Percentiles rank a stretch among this genome's conserved stretches.
phyloP scores from a whole-genome alignment of 1,140 invertebrate genomes.

The Pogonomyrmex californicus region DNA sequence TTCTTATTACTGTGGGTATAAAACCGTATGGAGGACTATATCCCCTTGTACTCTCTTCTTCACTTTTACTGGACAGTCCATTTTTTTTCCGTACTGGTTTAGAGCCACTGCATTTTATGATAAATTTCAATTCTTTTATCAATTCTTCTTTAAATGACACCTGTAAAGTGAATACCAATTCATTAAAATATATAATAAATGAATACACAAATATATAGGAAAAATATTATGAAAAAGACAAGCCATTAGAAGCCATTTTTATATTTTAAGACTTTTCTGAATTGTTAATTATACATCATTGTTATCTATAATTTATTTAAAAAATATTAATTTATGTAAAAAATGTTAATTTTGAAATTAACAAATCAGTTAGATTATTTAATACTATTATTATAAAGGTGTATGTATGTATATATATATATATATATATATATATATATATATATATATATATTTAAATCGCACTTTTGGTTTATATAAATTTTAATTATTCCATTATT shows the following conservation, averaged over 20 bases:
- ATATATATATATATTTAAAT: neutral
- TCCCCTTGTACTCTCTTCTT: conserved; percentile 72
- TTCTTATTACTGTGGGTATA: conserved; percentile 78
- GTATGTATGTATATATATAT: neutral
- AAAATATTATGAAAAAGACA: neutral
- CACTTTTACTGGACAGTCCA: conserved; percentile 75
- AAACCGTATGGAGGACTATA: conserved; percentile 82
- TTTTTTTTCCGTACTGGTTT: conserved; percentile 85
- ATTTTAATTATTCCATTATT: neutral
- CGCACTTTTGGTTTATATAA: neutral
- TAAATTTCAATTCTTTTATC: conserved; percentile 92
- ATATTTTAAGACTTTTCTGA: neutral
- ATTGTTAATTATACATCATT: neutral
- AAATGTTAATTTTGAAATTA: neutral
- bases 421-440: neutral
- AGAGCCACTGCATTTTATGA: conserved; percentile 91
- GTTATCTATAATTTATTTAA: neutral
- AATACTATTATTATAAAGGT: neutral
- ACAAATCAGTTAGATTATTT: conserved; percentile 1
- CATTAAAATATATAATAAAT: conserved; percentile 17
- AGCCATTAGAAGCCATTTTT: neutral
- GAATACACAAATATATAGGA: neutral
- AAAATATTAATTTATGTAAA: neutral
- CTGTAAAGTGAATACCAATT: conserved; percentile 83
- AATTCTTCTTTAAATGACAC: conserved; percentile 90